phyloP scores from a whole-genome alignment of 37 sponge, comb jelly and placozoan species.

The Dysidea cf. avara region DNA sequence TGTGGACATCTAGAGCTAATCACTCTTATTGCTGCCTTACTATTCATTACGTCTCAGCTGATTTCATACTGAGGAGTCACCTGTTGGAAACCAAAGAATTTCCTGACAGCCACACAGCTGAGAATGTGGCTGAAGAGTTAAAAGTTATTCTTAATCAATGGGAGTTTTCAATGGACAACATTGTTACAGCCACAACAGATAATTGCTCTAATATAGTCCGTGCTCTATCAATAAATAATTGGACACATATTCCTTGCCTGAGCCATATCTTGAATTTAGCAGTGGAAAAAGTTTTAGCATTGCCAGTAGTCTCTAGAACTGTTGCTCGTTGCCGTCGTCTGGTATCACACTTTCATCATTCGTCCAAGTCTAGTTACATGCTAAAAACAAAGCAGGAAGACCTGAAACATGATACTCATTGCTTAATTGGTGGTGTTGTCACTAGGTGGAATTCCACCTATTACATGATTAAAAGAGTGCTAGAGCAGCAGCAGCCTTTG shows the following conservation, averaged over 20 bases:
- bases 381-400: conserved; percentile 18
- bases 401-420: not conserved
- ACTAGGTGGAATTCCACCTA: conserved; percentile 45
- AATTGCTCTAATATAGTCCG: conserved; percentile 11
- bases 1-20: conserved; percentile 46
- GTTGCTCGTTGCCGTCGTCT: conserved; percentile 16
- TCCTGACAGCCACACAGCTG: conserved; percentile 32
- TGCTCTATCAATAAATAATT: not conserved
- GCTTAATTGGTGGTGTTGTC: conserved; percentile 22
- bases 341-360: conserved; percentile 28
- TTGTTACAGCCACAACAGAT: conserved; percentile 16
- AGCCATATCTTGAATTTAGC: conserved; percentile 20
- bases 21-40: conserved; percentile 36
- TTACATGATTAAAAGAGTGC: conserved; percentile 20
- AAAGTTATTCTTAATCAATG: conserved; percentile 12
- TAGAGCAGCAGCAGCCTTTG: conserved; percentile 23
- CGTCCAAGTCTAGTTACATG: conserved; percentile 4
- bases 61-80: not conserved
- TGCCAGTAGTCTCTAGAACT: conserved; percentile 8
- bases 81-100: conserved; percentile 28
- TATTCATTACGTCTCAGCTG: conserved; percentile 9
- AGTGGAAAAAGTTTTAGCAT: conserved; percentile 7
- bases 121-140: conserved; percentile 30
- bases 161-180: conserved; percentile 2
- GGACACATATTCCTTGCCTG: conserved; percentile 6